A percentile compares a stretch with the other conserved stretches of the same genome.
phyloP scores from a whole-genome alignment of 2,113 vertebrate species.

The Anthoscopus minutus region DNA sequence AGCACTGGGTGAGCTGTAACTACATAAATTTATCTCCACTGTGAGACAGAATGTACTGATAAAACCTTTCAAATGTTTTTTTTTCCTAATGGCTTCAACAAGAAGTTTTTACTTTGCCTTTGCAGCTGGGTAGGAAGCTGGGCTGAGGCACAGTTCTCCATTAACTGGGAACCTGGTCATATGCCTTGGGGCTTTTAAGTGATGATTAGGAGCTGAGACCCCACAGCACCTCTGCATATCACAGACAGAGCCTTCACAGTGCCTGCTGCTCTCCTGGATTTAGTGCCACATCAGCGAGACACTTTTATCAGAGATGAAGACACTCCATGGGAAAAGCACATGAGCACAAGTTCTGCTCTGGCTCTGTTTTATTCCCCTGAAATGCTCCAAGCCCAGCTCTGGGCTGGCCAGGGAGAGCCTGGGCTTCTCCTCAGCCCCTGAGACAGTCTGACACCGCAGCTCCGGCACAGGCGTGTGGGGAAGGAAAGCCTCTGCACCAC shows the following conservation, averaged over 20 bases:
- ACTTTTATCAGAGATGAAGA: background rate
- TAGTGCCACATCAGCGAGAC: rapidly evolving
- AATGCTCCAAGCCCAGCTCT: rapidly evolving
- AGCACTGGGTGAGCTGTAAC: background rate
- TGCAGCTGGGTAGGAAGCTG: background rate
- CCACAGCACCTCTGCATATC: background rate
- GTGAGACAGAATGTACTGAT: background rate
- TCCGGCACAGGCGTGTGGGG: rapidly evolving
- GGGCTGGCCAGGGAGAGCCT: background rate
- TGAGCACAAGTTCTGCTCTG: background rate
- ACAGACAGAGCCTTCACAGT: background rate
- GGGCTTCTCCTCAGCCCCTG: rapidly evolving
- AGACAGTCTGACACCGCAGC: background rate
- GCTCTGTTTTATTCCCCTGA: background rate
- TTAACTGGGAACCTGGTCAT: background rate
- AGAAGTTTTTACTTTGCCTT: background rate
- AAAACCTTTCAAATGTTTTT: background rate
- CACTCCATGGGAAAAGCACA: background rate
- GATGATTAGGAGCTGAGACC: background rate
- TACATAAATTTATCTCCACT: background rate
- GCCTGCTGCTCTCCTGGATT: background rate
- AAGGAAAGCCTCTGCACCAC: rapidly evolving
- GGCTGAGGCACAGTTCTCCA: background rate
- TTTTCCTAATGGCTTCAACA: background rate
- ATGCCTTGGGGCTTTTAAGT: background rate